Conservation (phyloP, 2,888 invertebrate genomes). For the Gari tellinella region DNA sequence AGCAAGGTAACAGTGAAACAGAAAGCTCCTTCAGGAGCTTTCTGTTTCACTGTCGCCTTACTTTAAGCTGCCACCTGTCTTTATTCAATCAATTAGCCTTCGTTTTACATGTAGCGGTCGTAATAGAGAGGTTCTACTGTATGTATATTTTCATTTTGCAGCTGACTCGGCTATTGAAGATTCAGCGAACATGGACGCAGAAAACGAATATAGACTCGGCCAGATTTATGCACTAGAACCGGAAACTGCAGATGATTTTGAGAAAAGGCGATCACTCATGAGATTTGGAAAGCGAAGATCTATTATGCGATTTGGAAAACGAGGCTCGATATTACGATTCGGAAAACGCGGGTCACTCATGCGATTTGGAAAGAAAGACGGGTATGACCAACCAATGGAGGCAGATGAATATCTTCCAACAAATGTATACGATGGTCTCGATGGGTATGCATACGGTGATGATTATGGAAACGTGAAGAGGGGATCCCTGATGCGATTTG, state of each 20-base stretch:
- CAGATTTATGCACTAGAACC: neutral
- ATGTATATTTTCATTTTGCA: neutral
- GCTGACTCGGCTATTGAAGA: conserved; percentile 16
- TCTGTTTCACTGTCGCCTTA: no score
- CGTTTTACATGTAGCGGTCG: no score
- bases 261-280: conserved; percentile 44
- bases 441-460: conserved; percentile 6
- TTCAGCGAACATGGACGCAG: conserved; percentile 7
- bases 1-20: no score
- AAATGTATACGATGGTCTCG: conserved; percentile 17
- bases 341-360: conserved; percentile 47
- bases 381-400: conserved; percentile 19
- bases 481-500: conserved; percentile 50
- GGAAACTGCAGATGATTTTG: conserved; percentile 10
- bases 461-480: conserved; percentile 25
- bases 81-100: no score
- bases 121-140: no score
- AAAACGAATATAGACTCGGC: neutral
- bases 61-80: no score
- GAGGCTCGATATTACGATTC: conserved; percentile 49
- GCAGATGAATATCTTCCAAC: conserved; percentile 19
- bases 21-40: no score
- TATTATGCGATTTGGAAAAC: conserved; percentile 53
- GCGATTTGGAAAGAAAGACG: conserved; percentile 34
- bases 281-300: conserved; percentile 52